Evolutionary conservation across 2,113 vertebrate genomes (phyloP).

Genomic region (Halichoeres trimaculatus): DNA sequence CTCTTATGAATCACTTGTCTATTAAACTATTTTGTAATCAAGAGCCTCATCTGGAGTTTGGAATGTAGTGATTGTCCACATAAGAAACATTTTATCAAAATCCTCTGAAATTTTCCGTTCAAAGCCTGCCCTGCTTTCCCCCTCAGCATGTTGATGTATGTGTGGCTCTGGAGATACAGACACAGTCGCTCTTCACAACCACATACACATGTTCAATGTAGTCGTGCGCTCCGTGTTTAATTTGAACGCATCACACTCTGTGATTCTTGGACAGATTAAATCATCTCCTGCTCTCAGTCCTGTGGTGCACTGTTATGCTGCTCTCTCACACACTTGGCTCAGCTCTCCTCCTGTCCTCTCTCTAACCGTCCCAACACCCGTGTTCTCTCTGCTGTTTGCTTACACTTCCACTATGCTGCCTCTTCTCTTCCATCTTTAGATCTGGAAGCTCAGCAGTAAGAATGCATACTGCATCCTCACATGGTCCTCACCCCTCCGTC

Average conservation of each 20-base stretch:
- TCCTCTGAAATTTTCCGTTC: not conserved
- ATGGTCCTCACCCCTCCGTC: conserved; percentile 22
- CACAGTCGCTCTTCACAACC: not conserved
- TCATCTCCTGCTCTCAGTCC: conserved; percentile 46
- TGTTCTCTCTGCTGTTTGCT: conserved; percentile 20
- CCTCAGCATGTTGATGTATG: not conserved
- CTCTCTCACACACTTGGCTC: conserved; percentile 60
- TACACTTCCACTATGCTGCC: conserved; percentile 14
- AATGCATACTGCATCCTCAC: conserved; percentile 39
- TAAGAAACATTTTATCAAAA: not conserved
- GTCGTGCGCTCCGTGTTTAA: conserved; percentile 1
- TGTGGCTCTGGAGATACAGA: conserved; percentile 1
- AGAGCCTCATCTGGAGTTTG: conserved; percentile 50
- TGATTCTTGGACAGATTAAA: conserved; percentile 44
- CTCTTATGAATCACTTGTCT: conserved; percentile 66
- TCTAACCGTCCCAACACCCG: conserved; percentile 19
- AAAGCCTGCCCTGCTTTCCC: not conserved
- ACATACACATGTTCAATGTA: not conserved
- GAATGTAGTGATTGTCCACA: not conserved
- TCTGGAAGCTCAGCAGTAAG: conserved; percentile 17
- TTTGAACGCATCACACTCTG: conserved; percentile 28
- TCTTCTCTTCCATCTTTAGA: conserved; percentile 23
- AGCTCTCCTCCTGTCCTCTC: conserved; percentile 1
- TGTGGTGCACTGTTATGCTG: conserved; percentile 49
- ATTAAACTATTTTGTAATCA: conserved; percentile 56